Percentiles rank a stretch among this genome's conserved stretches.
Evolutionary conservation across 2,113 vertebrate species (phyloP).

Genomic region (Pelmatolapia mariae): DNA sequence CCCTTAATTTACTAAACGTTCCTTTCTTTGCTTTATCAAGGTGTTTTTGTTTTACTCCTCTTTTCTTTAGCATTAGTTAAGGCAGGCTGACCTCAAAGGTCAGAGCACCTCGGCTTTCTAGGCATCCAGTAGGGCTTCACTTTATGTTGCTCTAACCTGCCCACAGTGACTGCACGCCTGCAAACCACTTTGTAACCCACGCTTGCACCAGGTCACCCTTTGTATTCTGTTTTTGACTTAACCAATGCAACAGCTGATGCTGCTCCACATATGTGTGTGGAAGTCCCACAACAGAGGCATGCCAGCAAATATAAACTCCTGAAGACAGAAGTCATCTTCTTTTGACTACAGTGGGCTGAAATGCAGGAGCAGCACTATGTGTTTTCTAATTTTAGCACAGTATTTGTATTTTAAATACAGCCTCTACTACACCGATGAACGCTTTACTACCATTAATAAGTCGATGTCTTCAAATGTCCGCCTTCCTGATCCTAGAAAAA

Average conservation of each 20-base stretch:
- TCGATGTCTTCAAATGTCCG: neutral
- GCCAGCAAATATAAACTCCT: neutral
- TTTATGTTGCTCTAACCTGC: neutral
- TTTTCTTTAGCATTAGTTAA: neutral
- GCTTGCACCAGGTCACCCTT: neutral
- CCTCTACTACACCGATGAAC: neutral
- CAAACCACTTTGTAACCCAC: neutral
- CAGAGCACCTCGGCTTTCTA: neutral
- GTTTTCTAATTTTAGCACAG: neutral
- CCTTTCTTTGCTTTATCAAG: neutral
- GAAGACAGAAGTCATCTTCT: neutral
- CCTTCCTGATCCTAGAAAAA: neutral
- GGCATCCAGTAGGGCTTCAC: neutral
- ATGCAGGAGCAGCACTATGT: neutral
- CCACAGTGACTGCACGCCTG: neutral
- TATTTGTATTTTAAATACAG: neutral
- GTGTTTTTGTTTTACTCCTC: neutral
- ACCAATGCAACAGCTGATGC: neutral
- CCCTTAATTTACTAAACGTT: neutral
- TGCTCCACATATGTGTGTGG: neutral
- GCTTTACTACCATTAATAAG: neutral
- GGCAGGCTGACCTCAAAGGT: neutral
- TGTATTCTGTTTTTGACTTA: neutral
- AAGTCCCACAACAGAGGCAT: neutral
- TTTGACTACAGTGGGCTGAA: neutral